Evolutionary conservation across 2,797 vertebrate genomes (phyloP), one percentile per base, ranked within the genome.

Genomic region (Cossypha dichroa): DNA sequence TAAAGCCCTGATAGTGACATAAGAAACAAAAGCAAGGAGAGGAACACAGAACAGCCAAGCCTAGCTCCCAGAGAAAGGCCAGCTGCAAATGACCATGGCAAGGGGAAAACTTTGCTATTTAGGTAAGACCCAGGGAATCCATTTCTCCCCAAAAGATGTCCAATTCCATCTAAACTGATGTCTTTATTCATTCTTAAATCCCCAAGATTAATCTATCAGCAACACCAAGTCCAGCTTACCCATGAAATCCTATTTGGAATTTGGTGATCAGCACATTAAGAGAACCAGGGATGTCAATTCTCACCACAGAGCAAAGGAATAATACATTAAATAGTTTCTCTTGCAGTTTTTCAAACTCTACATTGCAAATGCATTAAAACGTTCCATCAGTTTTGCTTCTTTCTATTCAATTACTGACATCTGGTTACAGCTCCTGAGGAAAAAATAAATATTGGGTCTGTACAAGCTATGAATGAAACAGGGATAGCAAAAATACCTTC

Each of bases 221-320:
- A 95, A 88, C 81, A 86, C 45, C 67, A 84, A 36, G 79, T 78
- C 36, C 72, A 80, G 88, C 48, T 95, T 92, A 93, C 60, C 70
- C 60, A 60, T 85, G 73, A 96, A 95, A 96, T 96, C 90, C 77
- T 81, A 23, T 86, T 88, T 93, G 95, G 95, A 93, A 94, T 96
- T 69, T 43, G 85, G 85, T 82, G 74, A 69, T 94, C 80, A 72
- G 52, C 88, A 69, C 0, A 0, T 69, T 43, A 58, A 79, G 58
- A 85, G 56, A 90, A 40, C 55, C 23, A 4, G 15, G 59, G 83
- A 59, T 22, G 43, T 84, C 46, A 79, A 76, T 69, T 74, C 69
- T 91, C 0, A 0, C 77, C 0, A 4, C 26, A 28, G 60, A 67
- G n/a, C 51, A 90, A 67, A 87, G 55, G 33, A 90, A 59, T 90